A percentile compares a stretch with the other conserved stretches of the same genome.
Evolutionary conservation across 2,113 vertebrate genomes (phyloP).

Genomic region (Pachypanchax playfairii): DNA sequence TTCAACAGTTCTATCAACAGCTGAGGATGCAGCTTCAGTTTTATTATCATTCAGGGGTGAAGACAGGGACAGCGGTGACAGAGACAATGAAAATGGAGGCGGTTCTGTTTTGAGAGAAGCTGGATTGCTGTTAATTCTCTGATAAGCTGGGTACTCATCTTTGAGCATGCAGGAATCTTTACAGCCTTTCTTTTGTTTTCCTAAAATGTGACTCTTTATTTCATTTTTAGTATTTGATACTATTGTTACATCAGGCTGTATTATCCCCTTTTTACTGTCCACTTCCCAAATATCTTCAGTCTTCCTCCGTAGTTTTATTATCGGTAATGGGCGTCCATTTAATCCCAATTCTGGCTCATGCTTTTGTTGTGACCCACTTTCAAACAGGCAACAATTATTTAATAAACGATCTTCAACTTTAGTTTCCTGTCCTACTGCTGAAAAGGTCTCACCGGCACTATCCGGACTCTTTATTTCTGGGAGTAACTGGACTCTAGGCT

Average conservation of each 20-base stretch:
- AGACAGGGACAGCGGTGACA: slow-evolving; percentile 77
- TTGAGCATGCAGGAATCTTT: slow-evolving; percentile 54
- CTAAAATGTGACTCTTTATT: slow-evolving; percentile 16
- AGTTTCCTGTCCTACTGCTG: not conserved
- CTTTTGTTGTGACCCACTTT: slow-evolving; percentile 47
- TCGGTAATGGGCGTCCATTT: slow-evolving; percentile 60
- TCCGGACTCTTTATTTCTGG: slow-evolving; percentile 24
- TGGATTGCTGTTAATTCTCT: slow-evolving; percentile 33
- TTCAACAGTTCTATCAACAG: slow-evolving; percentile 30
- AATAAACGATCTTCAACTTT: slow-evolving; percentile 57
- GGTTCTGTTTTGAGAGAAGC: slow-evolving; percentile 53
- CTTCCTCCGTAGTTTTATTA: slow-evolving; percentile 76
- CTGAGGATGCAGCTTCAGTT: slow-evolving; percentile 22
- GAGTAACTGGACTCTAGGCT: not conserved
- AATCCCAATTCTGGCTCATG: slow-evolving; percentile 19
- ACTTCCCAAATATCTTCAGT: slow-evolving; percentile 78
- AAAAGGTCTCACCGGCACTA: not conserved
- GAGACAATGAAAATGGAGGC: slow-evolving; percentile 69
- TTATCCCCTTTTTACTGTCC: slow-evolving; percentile 57
- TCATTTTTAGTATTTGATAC: slow-evolving; percentile 47
- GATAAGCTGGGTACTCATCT: slow-evolving; percentile 57
- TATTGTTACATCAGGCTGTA: slow-evolving; percentile 20
- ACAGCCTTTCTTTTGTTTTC: slow-evolving; percentile 44
- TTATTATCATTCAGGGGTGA: slow-evolving; percentile 68
- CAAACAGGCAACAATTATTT: slow-evolving; percentile 65